A percentile compares a stretch with the other conserved stretches of the same genome.
These are phyloP conservation scores for Paramormyrops kingsleyae DNA, from an alignment of 2,113 vertebrate genomes.

Conservation along the genomic window DNA sequence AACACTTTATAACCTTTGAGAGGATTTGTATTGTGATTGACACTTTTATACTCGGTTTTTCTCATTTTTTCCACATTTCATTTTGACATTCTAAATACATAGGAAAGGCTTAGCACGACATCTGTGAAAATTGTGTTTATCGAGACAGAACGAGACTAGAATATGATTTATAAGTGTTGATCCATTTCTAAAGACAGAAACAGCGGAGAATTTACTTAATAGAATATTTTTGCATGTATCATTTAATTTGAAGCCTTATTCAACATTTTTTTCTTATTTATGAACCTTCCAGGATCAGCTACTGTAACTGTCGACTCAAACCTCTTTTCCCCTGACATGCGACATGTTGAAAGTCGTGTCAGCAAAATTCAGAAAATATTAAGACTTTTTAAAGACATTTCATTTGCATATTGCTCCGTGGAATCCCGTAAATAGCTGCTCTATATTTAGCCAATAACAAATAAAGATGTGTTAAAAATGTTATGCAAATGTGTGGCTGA, in stretches of 20 bases:
- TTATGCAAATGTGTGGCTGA: background rate
- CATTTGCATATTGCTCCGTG: background rate
- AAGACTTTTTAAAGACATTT: background rate
- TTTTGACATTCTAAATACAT: background rate
- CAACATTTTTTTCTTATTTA: background rate
- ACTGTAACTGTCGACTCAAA: background rate
- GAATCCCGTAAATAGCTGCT: background rate
- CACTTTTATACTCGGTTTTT: background rate
- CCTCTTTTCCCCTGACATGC: background rate
- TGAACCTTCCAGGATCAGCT: background rate
- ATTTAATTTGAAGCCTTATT: background rate
- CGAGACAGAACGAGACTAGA: background rate
- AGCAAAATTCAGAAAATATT: background rate
- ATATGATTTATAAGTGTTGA: background rate
- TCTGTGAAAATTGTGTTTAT: constrained; percentile 11
- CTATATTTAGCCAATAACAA: background rate
- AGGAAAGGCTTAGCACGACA: background rate
- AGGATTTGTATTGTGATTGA: background rate
- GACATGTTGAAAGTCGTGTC: background rate
- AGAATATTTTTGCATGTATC: background rate
- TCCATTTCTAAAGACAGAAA: background rate
- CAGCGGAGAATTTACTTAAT: background rate
- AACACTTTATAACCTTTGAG: background rate
- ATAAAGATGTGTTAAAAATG: background rate
- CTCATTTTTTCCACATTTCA: background rate